Evolutionary conservation across 2,797 vertebrate genomes (phyloP).

Genomic region (Octomys mimax): DNA sequence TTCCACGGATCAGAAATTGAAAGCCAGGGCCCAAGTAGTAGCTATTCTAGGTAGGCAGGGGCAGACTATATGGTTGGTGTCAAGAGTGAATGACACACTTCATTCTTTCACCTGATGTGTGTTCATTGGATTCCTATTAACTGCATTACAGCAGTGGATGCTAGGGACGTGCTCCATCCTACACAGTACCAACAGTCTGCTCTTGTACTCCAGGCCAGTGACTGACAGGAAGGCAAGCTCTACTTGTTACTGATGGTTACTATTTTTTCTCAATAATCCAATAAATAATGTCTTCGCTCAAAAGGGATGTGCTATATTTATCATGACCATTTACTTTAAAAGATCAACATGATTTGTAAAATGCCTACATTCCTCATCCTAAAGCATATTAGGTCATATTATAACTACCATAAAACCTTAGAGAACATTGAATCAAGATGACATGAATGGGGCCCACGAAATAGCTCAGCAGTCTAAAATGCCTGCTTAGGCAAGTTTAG

Average conservation of each 20-base stretch:
- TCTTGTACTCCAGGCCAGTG: background rate
- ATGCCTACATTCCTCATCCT: constrained; percentile 44
- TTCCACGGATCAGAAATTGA: constrained; percentile 23
- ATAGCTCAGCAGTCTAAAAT: no score
- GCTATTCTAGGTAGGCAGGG: background rate
- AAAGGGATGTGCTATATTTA: constrained; percentile 54
- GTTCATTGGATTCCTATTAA: constrained; percentile 20
- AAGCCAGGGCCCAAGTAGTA: background rate
- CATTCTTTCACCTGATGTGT: background rate
- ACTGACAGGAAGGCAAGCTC: background rate
- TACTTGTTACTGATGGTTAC: background rate
- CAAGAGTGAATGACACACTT: background rate
- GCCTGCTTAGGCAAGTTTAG: no score
- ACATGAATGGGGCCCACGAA: background rate
- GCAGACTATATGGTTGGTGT: background rate
- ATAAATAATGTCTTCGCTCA: constrained; percentile 36
- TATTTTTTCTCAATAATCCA: background rate
- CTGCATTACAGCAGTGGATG: background rate
- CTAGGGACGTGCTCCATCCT: background rate
- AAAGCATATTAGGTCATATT: constrained; percentile 48
- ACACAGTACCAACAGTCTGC: background rate
- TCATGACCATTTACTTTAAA: constrained; percentile 65
- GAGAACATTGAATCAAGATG: constrained; percentile 53
- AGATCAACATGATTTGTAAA: constrained; percentile 63
- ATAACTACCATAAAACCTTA: constrained; percentile 63